Evolutionary conservation across 2,888 invertebrate species (phyloP), one percentile per base, ranked within the genome.

Genomic region (Iphiclides podalirius): DNA sequence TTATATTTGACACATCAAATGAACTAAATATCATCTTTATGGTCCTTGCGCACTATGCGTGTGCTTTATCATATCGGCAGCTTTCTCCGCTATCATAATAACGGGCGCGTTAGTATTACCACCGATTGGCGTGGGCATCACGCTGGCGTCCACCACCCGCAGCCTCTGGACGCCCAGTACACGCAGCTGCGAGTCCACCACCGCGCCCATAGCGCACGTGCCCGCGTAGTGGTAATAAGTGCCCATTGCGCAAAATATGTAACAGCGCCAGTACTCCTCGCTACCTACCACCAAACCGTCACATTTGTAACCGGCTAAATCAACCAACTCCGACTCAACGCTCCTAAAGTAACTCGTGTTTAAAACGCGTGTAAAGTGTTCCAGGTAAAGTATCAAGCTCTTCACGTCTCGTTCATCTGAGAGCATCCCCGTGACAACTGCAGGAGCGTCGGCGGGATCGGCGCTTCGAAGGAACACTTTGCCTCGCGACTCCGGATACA

Each of bases 121-220:
- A 0, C 89, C 88, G 0, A 81, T 75, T 0, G 90, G 83, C 4
- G 70, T 70, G 0, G 92, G 92, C 86, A 93, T 73, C 0, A 69
- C 54, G 40, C 75, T 74, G 8, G 65, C 64, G 43, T 75, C 75
- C 0, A 55, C 67, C 2, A 73, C 69, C 8, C 70, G 59, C 2
- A 72, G 41, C 2, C 54, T 52, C 15, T 55, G 42, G 0, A 72
- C 64, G 1, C 67, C 64, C 1, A 37, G 43, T 0, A 72, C 71
- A 1, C 46, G 50, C 1, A 94, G 70, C 28, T 91, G 71, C 0
- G 90, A 86, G 70, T 93, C 92, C 0, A 94, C 92, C 0, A 94
- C 94, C 0, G 92, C 90, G 0, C 94, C 94, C 94, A 95, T 94
- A 64, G 93, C 93, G 44, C 92, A 92, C 0, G 94, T 94, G 0